Evolutionary conservation across 2,888 invertebrate genomes (phyloP).

Genomic region (Dinocampus coccinellae): DNA sequence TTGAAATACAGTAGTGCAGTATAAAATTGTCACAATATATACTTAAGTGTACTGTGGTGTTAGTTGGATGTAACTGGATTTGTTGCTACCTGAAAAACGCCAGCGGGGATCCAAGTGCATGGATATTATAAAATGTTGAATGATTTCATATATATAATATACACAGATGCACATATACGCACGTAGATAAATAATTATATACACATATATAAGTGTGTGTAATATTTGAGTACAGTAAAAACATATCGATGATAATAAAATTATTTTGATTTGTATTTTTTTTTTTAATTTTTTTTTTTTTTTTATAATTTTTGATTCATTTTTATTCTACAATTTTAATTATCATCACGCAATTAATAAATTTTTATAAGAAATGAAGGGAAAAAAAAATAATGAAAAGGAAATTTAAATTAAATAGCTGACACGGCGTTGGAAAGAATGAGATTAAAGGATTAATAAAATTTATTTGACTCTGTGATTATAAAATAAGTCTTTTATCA

Average conservation of each 20-base stretch:
- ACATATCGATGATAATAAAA: neutral
- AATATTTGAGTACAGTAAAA: neutral
- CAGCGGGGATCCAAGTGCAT: conserved; percentile 29
- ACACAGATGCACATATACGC: conserved; percentile 17
- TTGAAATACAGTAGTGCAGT: conserved; percentile 33
- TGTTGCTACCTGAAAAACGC: conserved; percentile 22
- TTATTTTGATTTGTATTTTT: neutral
- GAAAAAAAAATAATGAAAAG: neutral
- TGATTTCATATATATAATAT: neutral
- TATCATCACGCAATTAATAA: too few relatives aligned
- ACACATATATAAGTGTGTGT: too few relatives aligned
- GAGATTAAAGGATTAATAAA: neutral
- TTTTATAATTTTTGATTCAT: too few relatives aligned
- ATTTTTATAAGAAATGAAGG: neutral
- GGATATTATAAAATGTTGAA: neutral
- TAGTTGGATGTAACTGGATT: conserved; percentile 25
- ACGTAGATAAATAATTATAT: too few relatives aligned
- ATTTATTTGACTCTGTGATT: neutral
- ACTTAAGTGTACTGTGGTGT: conserved; percentile 39
- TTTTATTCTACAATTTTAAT: too few relatives aligned
- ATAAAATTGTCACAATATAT: conserved; percentile 47
- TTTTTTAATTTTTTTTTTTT: neutral
- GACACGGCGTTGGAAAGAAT: neutral
- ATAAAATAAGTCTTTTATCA: neutral
- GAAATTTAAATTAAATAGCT: neutral